Percentiles rank a stretch among this genome's conserved stretches.
Evolutionary conservation across 2,113 vertebrate species (phyloP).

Genomic region (Ptychochromis oligacanthus): DNA sequence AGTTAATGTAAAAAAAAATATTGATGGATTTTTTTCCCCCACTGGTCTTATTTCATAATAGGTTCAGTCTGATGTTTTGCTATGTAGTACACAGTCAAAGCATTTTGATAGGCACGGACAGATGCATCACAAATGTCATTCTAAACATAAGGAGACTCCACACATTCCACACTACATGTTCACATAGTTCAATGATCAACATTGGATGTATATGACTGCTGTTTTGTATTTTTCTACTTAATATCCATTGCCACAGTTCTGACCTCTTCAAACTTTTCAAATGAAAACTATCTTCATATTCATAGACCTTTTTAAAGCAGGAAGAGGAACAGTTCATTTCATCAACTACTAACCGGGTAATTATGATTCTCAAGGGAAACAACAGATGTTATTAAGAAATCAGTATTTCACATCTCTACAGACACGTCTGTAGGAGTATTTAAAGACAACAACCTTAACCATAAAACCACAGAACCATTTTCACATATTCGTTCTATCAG

Average conservation of each 20-base stretch:
- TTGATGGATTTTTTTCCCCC: no score
- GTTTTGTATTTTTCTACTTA: no score
- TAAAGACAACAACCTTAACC: not conserved
- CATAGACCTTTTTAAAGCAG: not conserved
- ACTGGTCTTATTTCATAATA: no score
- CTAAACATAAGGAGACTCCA: no score
- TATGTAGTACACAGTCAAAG: no score
- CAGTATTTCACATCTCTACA: not conserved
- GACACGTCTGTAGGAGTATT: not conserved
- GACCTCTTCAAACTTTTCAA: no score
- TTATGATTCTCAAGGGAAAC: not conserved
- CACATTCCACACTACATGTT: no score
- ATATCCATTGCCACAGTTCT: no score
- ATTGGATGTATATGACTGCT: no score
- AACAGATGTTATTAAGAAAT: not conserved
- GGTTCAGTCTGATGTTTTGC: no score
- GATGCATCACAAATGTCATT: accelerated
- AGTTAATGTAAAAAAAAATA: not conserved
- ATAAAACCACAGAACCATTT: not conserved
- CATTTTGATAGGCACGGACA: not conserved
- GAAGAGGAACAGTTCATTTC: not conserved
- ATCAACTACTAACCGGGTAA: not conserved
- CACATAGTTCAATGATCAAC: no score
- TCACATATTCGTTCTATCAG: not conserved
- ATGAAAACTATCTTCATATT: no score